A percentile compares a stretch with the other conserved stretches of the same genome.
phyloP scores from a whole-genome alignment of 1,140 invertebrate genomes.

The Campoletis sonorensis region DNA sequence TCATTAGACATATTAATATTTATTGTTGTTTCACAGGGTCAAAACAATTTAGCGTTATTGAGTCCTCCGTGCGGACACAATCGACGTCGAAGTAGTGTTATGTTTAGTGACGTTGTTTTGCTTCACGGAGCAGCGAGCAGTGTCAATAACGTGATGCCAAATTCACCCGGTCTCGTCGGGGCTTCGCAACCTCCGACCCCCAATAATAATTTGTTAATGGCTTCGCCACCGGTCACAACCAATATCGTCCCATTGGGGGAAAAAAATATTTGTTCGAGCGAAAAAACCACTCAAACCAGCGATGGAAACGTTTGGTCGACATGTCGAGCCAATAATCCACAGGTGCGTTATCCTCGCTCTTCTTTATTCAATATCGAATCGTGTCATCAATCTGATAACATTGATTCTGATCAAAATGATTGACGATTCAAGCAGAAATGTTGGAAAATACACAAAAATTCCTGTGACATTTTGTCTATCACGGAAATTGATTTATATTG shows the following conservation, averaged over 20 bases:
- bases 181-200: constrained; percentile 49
- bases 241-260: constrained; percentile 67
- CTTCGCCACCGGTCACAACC: constrained; percentile 48
- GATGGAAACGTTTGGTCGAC: constrained; percentile 83
- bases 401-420: no score
- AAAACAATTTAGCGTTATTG: constrained; percentile 77
- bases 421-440: no score
- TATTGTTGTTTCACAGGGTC: neutral
- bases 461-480: no score
- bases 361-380: no score
- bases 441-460: no score
- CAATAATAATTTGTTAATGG: constrained; percentile 35
- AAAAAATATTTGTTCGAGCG: constrained; percentile 87
- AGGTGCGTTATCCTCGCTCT: constrained; percentile 57
- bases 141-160: constrained; percentile 70
- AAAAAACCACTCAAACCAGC: constrained; percentile 92
- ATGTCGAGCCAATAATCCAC: constrained; percentile 67
- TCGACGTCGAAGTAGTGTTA: constrained; percentile 86
- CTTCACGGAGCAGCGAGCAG: constrained; percentile 79
- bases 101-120: constrained; percentile 91
- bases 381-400: no score
- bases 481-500: no score
- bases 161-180: constrained; percentile 59
- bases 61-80: constrained; percentile 80
- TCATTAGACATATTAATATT: neutral